Percentiles rank a stretch among this genome's conserved stretches.
Conservation (phyloP, 2,888 invertebrate genomes). For the Pyrrhia umbra region DNA sequence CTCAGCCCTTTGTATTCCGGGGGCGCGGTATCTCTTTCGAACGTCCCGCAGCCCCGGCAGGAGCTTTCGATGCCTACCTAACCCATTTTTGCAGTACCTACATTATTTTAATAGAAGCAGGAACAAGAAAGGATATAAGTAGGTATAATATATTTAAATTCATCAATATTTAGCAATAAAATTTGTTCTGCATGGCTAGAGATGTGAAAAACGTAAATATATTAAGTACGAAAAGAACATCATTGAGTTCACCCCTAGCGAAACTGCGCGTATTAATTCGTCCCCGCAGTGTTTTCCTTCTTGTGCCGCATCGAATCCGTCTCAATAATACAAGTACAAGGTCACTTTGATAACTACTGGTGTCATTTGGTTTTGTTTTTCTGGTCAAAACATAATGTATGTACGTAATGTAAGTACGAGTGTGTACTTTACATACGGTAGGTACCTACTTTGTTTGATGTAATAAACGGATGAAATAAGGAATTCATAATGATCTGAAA, state of each 20-base stretch:
- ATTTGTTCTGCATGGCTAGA: background rate
- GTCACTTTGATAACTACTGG: constrained; percentile 46
- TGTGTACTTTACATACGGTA: background rate
- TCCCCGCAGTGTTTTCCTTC: constrained; percentile 39
- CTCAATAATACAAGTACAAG: constrained; percentile 43
- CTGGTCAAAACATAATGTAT: constrained; percentile 23
- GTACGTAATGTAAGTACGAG: background rate
- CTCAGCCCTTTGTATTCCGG: no score
- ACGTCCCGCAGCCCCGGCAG: no score
- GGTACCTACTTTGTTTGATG: background rate
- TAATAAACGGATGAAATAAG: no score
- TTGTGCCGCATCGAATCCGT: constrained; percentile 40
- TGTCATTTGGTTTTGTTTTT: constrained; percentile 41
- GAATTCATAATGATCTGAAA: no score
- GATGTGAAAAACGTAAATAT: constrained; percentile 15
- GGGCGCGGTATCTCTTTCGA: no score
- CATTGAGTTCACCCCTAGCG: constrained; percentile 54
- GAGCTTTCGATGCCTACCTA: no score
- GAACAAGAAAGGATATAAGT: background rate
- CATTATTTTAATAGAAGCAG: background rate
- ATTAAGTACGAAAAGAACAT: constrained; percentile 48
- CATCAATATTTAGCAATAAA: no score
- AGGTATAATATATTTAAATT: no score
- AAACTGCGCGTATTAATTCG: constrained; percentile 39
- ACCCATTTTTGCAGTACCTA: no score